Evolutionary conservation across 2,113 vertebrate genomes (phyloP).

Genomic region (Cyanistes caeruleus): DNA sequence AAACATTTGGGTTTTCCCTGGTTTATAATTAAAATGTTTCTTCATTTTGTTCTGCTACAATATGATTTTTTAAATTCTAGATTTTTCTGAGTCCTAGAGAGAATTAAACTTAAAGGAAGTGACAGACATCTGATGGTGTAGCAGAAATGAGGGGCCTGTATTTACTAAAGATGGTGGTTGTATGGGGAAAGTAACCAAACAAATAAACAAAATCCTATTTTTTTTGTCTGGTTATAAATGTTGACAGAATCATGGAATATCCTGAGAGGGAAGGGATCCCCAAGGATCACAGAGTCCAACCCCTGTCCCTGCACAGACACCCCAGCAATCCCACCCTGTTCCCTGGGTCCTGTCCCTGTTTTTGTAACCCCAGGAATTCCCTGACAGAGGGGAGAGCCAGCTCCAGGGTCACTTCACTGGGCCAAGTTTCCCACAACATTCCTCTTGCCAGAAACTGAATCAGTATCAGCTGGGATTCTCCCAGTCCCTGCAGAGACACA

Average conservation of each 20-base stretch:
- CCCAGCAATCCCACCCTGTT: neutral
- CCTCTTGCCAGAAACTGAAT: neutral
- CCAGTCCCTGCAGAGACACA: neutral
- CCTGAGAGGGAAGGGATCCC: neutral
- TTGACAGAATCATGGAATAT: neutral
- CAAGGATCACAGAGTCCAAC: rapidly evolving
- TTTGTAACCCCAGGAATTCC: neutral
- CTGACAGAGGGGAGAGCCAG: neutral
- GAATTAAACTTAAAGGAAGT: neutral
- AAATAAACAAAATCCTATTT: neutral
- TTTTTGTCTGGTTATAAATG: neutral
- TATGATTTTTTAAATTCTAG: neutral
- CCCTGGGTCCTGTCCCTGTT: neutral
- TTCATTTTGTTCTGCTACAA: neutral
- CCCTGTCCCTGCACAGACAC: neutral
- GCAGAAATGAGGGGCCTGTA: neutral
- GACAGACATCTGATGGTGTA: neutral
- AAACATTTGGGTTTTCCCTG: neutral
- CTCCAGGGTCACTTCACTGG: neutral
- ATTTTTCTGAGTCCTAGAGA: neutral
- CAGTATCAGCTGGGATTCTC: neutral
- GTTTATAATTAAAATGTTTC: neutral
- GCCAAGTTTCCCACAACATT: too few relatives aligned
- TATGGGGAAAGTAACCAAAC: neutral
- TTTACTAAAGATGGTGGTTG: neutral